These are phyloP conservation scores for Chrysolina oricalcia DNA, from an alignment of 2,888 invertebrate species.

Conservation along the genomic window DNA sequence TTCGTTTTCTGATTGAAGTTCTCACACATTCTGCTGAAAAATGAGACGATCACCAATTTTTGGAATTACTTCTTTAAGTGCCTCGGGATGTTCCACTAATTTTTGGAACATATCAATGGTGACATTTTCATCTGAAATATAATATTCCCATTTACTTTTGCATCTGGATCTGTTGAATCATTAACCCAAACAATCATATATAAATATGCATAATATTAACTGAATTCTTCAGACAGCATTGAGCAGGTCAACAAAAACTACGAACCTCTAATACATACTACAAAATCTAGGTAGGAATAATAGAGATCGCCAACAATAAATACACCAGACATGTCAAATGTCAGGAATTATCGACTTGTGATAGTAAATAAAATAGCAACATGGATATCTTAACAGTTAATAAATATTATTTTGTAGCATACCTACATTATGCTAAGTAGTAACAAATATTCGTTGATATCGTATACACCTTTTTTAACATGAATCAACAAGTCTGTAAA, in stretches of 20 bases:
- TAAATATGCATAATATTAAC: neutral
- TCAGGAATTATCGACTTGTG: too few species aligned
- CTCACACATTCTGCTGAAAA: neutral
- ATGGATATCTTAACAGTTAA: slow-evolving; percentile 5
- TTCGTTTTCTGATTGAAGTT: neutral
- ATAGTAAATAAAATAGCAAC: too few species aligned
- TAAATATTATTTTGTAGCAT: too few species aligned
- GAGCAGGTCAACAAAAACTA: neutral
- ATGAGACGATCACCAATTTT: neutral
- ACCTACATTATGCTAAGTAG: too few species aligned
- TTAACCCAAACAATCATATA: neutral
- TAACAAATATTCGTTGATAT: too few species aligned
- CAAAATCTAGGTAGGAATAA: neutral
- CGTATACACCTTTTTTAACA: too few species aligned
- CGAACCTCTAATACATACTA: neutral
- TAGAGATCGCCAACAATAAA: neutral
- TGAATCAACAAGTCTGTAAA: too few species aligned
- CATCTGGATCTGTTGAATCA: neutral
- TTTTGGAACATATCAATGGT: slow-evolving; percentile 7
- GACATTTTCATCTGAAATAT: slow-evolving; percentile 8
- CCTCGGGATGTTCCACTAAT: neutral
- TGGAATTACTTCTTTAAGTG: neutral
- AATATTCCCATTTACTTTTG: neutral
- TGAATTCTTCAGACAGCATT: neutral
- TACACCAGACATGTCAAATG: too few species aligned